phyloP scores from a whole-genome alignment of 2,797 vertebrate genomes.

The Typhlichthys eigenmanni region DNA sequence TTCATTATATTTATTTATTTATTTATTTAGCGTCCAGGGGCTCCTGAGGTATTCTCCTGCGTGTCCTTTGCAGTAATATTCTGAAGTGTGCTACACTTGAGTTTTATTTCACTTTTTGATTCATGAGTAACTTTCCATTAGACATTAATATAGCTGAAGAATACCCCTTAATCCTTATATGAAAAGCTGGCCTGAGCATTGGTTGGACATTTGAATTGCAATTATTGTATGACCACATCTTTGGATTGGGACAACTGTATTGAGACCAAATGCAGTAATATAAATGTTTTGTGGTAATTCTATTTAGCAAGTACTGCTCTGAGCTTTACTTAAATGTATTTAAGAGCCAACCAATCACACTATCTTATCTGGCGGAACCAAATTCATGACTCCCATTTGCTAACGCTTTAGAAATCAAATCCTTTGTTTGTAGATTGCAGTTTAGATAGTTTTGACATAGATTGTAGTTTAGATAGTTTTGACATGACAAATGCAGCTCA shows the following conservation, averaged over 20 bases:
- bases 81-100: constrained; percentile 32
- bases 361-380: not conserved
- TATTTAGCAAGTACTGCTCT: not conserved
- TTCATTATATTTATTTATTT: constrained; percentile 8
- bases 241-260: not conserved
- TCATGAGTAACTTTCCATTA: not conserved
- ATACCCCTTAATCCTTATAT: not conserved
- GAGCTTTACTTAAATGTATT: not conserved
- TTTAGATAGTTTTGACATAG: not conserved
- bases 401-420: not conserved
- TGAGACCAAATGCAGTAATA: no score
- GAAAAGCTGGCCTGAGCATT: not conserved
- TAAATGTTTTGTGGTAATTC: no score
- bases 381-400: not conserved
- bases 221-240: not conserved
- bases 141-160: not conserved
- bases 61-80: constrained; percentile 59
- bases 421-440: not conserved
- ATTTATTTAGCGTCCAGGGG: constrained; percentile 42
- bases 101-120: not conserved
- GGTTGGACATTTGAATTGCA: not conserved
- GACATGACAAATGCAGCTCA: not conserved
- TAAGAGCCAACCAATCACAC: constrained; percentile 14
- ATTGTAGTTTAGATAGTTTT: not conserved
- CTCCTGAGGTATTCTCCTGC: constrained; percentile 64